Conservation (phyloP, 2,797 vertebrate genomes). For the Lophotriccus pileatus region DNA sequence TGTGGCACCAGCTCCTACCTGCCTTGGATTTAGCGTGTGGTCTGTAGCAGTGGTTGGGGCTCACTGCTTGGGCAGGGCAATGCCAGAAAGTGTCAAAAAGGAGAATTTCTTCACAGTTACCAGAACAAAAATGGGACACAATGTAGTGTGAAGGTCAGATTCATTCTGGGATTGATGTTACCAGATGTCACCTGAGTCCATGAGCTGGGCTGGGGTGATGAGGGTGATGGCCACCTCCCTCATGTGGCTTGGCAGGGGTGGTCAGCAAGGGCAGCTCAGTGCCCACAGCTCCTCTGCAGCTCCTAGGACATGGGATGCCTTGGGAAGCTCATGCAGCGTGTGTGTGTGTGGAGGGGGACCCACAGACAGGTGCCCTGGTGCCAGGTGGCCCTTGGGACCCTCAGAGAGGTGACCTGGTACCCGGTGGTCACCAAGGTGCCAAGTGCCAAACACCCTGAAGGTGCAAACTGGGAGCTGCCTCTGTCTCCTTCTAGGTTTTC, state of each 20-base stretch:
- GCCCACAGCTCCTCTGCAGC: background rate
- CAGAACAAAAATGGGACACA: rapidly evolving
- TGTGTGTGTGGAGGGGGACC: rapidly evolving
- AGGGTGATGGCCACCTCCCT: rapidly evolving
- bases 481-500: rapidly evolving
- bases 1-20: background rate
- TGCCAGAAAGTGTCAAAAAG: rapidly evolving
- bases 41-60: background rate
- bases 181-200: background rate
- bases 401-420: no score
- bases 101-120: no score
- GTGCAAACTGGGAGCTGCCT: background rate
- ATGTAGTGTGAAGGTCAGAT: rapidly evolving
- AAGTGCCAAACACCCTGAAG: rapidly evolving
- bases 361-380: background rate
- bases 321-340: rapidly evolving
- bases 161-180: rapidly evolving
- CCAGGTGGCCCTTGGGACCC: background rate
- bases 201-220: background rate
- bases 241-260: rapidly evolving
- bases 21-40: rapidly evolving
- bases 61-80: rapidly evolving
- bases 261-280: rapidly evolving
- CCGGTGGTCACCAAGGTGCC: rapidly evolving
- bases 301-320: rapidly evolving